Base-by-base conservation (phyloP, 2,888 invertebrate species). In the Anorthoa munda region DNA sequence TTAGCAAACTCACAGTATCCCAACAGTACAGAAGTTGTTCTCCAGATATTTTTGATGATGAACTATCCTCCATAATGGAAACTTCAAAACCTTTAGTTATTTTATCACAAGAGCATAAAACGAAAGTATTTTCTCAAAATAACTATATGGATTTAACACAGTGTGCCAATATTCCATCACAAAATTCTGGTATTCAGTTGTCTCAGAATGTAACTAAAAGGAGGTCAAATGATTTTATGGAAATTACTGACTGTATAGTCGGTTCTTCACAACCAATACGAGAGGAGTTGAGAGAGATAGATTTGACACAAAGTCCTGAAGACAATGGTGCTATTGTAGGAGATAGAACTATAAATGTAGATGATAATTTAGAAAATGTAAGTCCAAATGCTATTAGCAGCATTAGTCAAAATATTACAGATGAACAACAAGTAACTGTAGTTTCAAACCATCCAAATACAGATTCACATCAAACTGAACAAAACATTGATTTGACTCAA, bases 1-100 rank as follows among this genome's bases (percentile, higher is more conserved):
- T 71, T 31, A 58, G 72, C 39, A 69, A 81, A 21, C 31, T 75
- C 55, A 63, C 63, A 61, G 51, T 71, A 65, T 50, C 21, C 12
- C 73, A 81, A n/a, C 81, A 80, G 51, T 78, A 71, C 39, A 93
- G 96, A 89, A 93, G 95, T 85, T 82, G 83, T 78, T 96, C 96
- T 4, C 96, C 96, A 66, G 96, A 96, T 87, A 85, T 96, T 60
- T 96, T 96, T 93, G 96, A 94, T 89, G 96, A 96, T 89, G 96
- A 96, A 84, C 79, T 84, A 1, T 88, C 89, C 56, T 80, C 85
- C 48, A 84, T 92, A 45, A 79, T 87, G 55, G 82, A 81, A n/a
- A 71, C 64, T 53, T 69, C 75, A 17, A 77, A 77, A 65, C 77
- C 71, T 67, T 21, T 63, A 61, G 53, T 70, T 46, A 45, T 71